Conservation (phyloP, 2,113 vertebrate genomes). For the Malurus melanocephalus region DNA sequence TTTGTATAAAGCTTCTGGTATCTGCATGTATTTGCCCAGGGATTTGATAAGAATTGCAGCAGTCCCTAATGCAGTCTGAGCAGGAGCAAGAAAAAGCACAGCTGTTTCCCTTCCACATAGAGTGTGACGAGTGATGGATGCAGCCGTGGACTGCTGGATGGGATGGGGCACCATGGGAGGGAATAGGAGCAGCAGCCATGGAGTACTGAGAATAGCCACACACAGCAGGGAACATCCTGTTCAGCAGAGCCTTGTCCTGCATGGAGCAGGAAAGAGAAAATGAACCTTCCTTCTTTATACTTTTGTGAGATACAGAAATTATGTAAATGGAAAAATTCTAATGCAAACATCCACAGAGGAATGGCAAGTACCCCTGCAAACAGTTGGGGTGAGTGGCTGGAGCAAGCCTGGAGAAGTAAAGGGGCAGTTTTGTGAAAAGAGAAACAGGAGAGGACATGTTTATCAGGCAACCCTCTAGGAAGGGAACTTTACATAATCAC, state of each 20-base stretch:
- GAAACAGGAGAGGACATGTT: background rate
- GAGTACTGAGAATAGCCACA: background rate
- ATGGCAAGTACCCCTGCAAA: background rate
- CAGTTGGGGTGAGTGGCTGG: background rate
- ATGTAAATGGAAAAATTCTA: background rate
- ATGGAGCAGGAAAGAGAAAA: background rate
- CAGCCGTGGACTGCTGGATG: background rate
- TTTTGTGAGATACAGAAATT: background rate
- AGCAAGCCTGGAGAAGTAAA: background rate
- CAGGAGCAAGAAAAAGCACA: background rate
- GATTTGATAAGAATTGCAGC: background rate
- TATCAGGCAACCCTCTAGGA: background rate
- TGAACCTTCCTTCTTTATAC: background rate
- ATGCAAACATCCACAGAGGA: background rate
- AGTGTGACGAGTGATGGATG: background rate
- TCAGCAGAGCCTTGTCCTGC: background rate
- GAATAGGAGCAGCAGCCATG: rapidly evolving
- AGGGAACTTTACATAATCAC: background rate
- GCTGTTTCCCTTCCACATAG: background rate
- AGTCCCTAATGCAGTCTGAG: background rate
- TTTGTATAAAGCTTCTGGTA: background rate
- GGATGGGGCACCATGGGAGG: background rate
- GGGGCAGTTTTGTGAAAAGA: background rate
- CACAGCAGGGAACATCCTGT: rapidly evolving
- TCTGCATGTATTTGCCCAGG: background rate